These are phyloP conservation scores for Muscicapa striata DNA, from an alignment of 2,797 vertebrate species.

Conservation along the genomic window DNA sequence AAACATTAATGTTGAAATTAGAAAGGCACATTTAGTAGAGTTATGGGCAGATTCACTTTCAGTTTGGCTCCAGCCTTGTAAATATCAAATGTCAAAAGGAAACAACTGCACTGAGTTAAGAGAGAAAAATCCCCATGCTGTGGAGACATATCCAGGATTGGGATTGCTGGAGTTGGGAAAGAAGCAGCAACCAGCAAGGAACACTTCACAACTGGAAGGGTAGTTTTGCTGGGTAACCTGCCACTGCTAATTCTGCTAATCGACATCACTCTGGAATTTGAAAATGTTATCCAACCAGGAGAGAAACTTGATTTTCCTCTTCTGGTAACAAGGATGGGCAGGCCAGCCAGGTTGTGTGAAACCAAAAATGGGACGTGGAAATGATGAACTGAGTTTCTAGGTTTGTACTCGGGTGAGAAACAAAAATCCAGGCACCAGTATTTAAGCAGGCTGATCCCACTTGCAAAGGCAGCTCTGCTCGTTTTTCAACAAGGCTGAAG, in stretches of 20 bases:
- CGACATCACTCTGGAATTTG: conserved; percentile 44
- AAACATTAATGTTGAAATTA: conserved; percentile 46
- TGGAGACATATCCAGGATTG: rapidly evolving
- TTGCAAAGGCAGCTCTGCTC: neutral
- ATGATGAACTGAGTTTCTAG: neutral
- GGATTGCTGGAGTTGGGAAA: neutral
- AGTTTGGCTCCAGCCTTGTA: conserved; percentile 22
- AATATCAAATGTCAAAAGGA: conserved; percentile 41
- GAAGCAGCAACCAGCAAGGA: neutral
- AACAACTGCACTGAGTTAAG: neutral
- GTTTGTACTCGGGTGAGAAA: rapidly evolving
- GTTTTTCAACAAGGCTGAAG: neutral
- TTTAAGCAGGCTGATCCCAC: neutral
- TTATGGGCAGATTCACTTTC: conserved; percentile 40
- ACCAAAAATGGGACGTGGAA: neutral
- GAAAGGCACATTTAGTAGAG: conserved; percentile 25
- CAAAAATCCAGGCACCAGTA: neutral
- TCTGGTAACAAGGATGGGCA: conserved; percentile 14
- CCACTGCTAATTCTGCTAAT: conserved; percentile 55
- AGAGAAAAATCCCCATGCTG: neutral
- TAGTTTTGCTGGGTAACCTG: conserved; percentile 23
- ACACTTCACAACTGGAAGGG: neutral
- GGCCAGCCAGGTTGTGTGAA: neutral
- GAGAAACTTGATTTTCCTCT: conserved; percentile 66
- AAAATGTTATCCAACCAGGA: conserved; percentile 52